Evolutionary conservation across 2,888 invertebrate species (phyloP), one percentile per base, ranked within the genome.

Genomic region (Notocelia uddmanniana): DNA sequence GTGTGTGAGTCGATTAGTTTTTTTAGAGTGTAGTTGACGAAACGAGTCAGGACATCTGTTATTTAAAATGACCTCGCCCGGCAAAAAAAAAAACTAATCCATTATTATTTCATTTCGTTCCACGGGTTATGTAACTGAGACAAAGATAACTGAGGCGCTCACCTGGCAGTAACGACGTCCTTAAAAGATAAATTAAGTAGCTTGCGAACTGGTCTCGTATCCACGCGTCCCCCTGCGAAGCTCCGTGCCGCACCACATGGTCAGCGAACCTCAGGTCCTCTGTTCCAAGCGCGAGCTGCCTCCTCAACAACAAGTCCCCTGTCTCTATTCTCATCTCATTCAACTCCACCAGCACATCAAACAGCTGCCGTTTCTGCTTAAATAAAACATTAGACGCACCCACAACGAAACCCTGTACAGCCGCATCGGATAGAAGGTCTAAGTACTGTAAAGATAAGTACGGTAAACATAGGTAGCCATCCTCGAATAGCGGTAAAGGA

Each of bases 381-480:
- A 99, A 99, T 48, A 99, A 94, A n/a, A 98, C 97, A 93, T 99
- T 99, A 18, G 99, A 99, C n/a, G 99, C 99, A 50, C 99, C 99
- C 73, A 99, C 97, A 57, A 98, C 94, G 89, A 97, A 97, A 34
- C 97, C 97, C 74, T 96, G 94, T 9, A 99, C 98, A 79, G 97
- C 97, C 3, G 97, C 95, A 88, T 99, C 98, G 63, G 96, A 96
- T 68, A 99, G 91, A 70, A 98, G 93, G 91, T 99, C 99, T 92
- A 99, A 95, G 87, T 98, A 99, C 78, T 99, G 98, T 76, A 99
- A 94, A 3, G 98, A 98, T 76, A 99, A 93, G 89, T 99, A 99
- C 19, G 99, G 99, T 87, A 99, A 95, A 88, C 99, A 99, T 18
- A 99, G 94, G 84, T 97, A 97, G 60, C 99, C 99, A 91, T 98